These are phyloP conservation scores for Trididemnum miniatum DNA, from an alignment of 23 tunicate genomes.

Conservation along the genomic window DNA sequence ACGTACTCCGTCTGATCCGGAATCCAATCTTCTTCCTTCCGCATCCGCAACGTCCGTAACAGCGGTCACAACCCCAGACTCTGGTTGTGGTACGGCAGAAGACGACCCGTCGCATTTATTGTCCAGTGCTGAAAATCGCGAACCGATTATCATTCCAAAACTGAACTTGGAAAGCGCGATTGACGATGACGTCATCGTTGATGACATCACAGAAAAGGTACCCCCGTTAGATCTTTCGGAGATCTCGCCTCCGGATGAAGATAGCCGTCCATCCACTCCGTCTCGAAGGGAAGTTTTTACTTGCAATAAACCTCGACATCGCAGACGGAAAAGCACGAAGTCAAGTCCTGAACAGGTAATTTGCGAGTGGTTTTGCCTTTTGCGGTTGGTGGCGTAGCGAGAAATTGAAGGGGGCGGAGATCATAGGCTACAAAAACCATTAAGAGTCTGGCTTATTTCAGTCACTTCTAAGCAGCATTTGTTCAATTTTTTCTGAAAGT, in stretches of 20 bases:
- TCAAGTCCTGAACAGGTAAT: conserved; percentile 36
- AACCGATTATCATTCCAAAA: conserved; percentile 54
- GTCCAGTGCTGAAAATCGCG: neutral
- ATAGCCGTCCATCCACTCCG: conserved; percentile 4
- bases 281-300: conserved; percentile 2
- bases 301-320: conserved; percentile 22
- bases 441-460: too few relatives aligned
- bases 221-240: conserved; percentile 73
- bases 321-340: conserved; percentile 20
- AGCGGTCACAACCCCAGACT: conserved; percentile 79
- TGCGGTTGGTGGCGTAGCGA: too few relatives aligned
- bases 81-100: conserved; percentile 81
- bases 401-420: too few relatives aligned
- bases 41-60: conserved; percentile 11
- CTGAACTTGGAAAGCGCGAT: conserved; percentile 49
- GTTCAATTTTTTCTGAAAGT: too few relatives aligned
- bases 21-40: neutral
- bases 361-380: too few relatives aligned
- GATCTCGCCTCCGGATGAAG: conserved; percentile 47
- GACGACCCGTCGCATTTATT: conserved; percentile 10
- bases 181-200: conserved; percentile 44
- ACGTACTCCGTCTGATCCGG: neutral
- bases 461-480: too few relatives aligned
- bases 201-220: conserved; percentile 11
- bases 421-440: too few relatives aligned